Base-by-base conservation (phyloP, 2,888 invertebrate species). In the Prostheceraeus crozeri region DNA sequence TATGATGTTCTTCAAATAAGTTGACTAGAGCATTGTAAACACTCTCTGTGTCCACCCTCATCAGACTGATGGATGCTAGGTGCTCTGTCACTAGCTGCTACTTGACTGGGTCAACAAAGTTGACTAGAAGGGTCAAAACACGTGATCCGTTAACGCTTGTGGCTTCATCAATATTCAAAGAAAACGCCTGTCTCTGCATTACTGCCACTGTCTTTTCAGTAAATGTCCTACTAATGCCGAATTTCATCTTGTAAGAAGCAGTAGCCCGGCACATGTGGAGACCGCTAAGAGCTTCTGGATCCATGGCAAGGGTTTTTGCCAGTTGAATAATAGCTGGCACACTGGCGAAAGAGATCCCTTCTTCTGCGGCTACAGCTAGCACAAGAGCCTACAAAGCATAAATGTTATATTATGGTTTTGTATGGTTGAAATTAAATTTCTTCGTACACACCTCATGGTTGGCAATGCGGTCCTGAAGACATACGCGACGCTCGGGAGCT, bases 111-210 rank as follows among this genome's bases (percentile, higher is more conserved):
- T 4, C 48, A 30, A 40, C 60, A 25, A 59, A 57, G 16, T 14
- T 31, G 1, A 31, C 54, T 8, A 64, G 57, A 23, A 64, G 33
- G 16, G 63, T 53, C 27, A 66, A 28, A 4, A 66, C 62, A n/a
- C 36, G 30, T 16, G 63, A 52, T 19, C 52, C 25, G 27, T 63
- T 66, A 10, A n/a, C 51, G 19, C 61, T 62, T 11, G 66, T 66
- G 8, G 51, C 46, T 40, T 66, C 63, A 59, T 66, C 65, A 10
- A 63, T 63, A 28, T 63, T 63, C n/a, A 61, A 21, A 10, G 57
- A 58, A 27, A 59, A 59, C 11, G 14, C 2, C 19, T 14, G 14
- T 8, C 3, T 30, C 11, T 30, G 1, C 19, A 59, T 10, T 3
- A 1, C 25, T 21, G 1, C 25, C 3, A 58, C 6, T n/a, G 59